Percentiles rank a stretch among this genome's conserved stretches.
phyloP scores from a whole-genome alignment of 2,888 invertebrate genomes.

The Strigamia maritima region DNA sequence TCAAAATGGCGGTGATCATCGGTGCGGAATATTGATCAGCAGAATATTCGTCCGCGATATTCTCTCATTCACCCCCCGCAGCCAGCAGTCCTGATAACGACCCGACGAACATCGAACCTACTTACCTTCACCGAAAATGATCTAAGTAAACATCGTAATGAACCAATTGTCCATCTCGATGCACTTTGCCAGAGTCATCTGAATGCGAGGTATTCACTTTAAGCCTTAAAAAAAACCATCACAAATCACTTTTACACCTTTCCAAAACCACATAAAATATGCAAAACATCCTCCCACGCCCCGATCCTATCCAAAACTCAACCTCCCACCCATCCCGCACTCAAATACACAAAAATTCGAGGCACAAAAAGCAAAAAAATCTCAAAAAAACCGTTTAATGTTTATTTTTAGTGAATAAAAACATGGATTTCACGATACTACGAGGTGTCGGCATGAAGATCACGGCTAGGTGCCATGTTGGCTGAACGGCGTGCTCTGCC shows the following conservation, averaged over 20 bases:
- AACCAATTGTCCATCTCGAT: not conserved
- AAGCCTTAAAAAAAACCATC: not conserved
- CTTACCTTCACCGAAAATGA: not conserved
- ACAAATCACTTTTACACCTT: not conserved
- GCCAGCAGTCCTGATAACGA: not conserved
- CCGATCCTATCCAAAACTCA: too few relatives aligned
- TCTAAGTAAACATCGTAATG: not conserved
- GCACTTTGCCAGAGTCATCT: not conserved
- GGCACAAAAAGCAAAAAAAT: too few relatives aligned
- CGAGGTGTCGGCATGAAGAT: conserved; percentile 6
- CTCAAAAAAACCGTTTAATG: too few relatives aligned
- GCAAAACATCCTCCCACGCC: not conserved
- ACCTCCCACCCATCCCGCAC: too few relatives aligned
- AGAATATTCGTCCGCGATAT: not conserved
- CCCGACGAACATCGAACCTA: not conserved
- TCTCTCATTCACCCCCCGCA: not conserved
- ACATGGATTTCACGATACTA: not conserved
- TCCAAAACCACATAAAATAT: not conserved
- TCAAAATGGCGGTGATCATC: conserved; percentile 16
- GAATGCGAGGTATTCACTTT: not conserved
- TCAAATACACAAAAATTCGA: too few relatives aligned
- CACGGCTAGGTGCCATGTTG: conserved; percentile 38
- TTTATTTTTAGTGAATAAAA: too few relatives aligned
- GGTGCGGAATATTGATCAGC: conserved; percentile 24
- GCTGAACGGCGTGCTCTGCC: conserved; percentile 43